Conservation (phyloP, 2,113 vertebrate species). For the Engraulis encrasicolus region DNA sequence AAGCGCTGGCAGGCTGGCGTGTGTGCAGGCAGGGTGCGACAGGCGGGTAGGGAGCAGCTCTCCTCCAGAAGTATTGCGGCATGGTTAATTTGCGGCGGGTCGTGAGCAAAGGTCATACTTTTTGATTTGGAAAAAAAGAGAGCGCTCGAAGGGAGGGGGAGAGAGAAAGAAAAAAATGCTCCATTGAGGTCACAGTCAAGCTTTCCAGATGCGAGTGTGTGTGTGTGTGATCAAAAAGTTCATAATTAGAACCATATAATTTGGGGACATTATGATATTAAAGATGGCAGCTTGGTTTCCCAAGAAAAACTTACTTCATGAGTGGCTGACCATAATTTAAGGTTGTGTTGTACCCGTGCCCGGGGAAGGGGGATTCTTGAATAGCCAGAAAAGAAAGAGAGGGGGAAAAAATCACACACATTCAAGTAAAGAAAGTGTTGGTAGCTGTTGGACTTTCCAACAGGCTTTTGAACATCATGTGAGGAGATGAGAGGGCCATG, state of each 20-base stretch:
- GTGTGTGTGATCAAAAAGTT: slow-evolving; percentile 71
- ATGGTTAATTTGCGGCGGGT: slow-evolving; percentile 67
- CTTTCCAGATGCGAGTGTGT: slow-evolving; percentile 67
- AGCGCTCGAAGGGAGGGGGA: slow-evolving; percentile 21
- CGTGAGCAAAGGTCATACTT: slow-evolving; percentile 65
- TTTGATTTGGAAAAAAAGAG: slow-evolving; percentile 55
- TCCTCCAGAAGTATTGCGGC: slow-evolving; percentile 60
- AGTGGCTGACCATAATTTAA: slow-evolving; percentile 78
- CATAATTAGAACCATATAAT: slow-evolving; percentile 78
- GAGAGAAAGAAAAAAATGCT: not conserved
- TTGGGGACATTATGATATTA: slow-evolving; percentile 76
- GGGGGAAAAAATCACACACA: not conserved
- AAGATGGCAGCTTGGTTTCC: slow-evolving; percentile 78
- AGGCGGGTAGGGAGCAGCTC: slow-evolving; percentile 48
- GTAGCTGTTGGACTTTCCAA: not conserved
- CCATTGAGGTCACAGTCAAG: slow-evolving; percentile 63
- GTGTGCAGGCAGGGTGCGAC: slow-evolving; percentile 63
- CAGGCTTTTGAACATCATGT: slow-evolving; percentile 8
- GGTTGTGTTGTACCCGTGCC: slow-evolving; percentile 63
- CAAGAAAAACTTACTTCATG: slow-evolving; percentile 77
- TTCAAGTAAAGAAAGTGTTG: not conserved
- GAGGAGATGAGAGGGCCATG: slow-evolving; percentile 4
- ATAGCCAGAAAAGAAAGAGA: slow-evolving; percentile 39
- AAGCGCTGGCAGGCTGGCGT: slow-evolving; percentile 39
- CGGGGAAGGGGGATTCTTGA: slow-evolving; percentile 50